Evolutionary conservation across 92 coral and sea anemone genomes (phyloP), one percentile per base, ranked within the genome.

Genomic region (Epizoanthus fatuus): DNA sequence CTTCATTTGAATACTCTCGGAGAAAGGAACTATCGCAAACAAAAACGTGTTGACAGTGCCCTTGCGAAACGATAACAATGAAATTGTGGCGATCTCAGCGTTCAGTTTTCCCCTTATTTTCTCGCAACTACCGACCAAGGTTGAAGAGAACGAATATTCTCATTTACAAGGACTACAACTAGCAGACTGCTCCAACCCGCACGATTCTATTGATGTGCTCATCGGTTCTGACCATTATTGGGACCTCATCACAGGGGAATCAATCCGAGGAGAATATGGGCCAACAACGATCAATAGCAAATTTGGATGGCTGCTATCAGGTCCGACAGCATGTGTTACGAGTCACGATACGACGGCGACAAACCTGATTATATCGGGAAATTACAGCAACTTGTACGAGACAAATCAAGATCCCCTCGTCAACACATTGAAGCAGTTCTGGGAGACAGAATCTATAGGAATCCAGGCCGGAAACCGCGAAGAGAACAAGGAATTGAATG

Each of bases 361-460:
- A 8, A 89, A 84, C 54, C 69, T 84, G 57, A 62, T 84, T 60
- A 81, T 81, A 14, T 59, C 87, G 1, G 83, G 87, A 4, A 38
- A 39, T 51, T 54, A 67, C 58, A 57, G 68, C 35, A 20, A 38
- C 17, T 42, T 44, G 79, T 72, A 22, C 35, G 69, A 76, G 14
- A 63, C 74, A 47, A 44, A 63, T 51, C 85, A 77, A 69, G 89
- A 89, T 51, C 85, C 88, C 40, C 92, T 76, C 53, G 76, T 89
- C 16, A 85, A 75, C 55, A 84, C 84, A 52, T 54, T 89, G 29
- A 91, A 83, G 79, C 68, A 77, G 68, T 91, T 91, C 77, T 87
- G 94, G 94, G 94, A 82, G 45, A 87, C 91, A 0, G 94, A 91
- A 22, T 81, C 91, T 7, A 91, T 87, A 22, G 94, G 91, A 5